Base-by-base conservation (phyloP, 2,888 invertebrate genomes). In the Acanthosepion lycidas region DNA sequence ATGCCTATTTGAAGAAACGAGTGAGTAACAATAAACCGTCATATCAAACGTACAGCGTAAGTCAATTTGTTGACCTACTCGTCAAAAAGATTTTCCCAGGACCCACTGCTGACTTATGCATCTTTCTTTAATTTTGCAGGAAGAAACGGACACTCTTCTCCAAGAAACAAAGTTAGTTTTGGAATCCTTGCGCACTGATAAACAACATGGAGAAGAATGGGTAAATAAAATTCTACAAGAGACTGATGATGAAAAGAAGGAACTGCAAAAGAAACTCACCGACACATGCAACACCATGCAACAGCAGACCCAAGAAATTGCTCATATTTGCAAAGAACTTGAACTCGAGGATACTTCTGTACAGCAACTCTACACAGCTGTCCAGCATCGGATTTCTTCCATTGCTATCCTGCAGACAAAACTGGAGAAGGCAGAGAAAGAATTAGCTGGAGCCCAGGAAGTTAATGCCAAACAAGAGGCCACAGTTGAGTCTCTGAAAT, bases 401-500 rank as follows among this genome's bases (percentile, higher is more conserved):
- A 53, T 93, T 20, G 18, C 49, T 51, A 28, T 53, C 8, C 49
- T 95, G 94, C 92, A 94, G 64, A 93, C 95, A 91, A 95, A 96
- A 94, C 94, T 95, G 55, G 94, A 94, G 51, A 59, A 94, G 78
- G 94, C 95, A 15, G 95, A 95, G n/a, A 94, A 95, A 92, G 94
- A 95, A 42, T 95, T 95, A 28, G 51, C 92, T 20, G 95, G 95
- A 59, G 93, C 92, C 9, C 94, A 95, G 20, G 95, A 94, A n/a
- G 94, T 95, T 28, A 78, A 94, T 6, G 94, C 94, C 98, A 98
- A 98, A 98, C 55, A 94, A 2, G 94, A 95, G 64, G 95, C 94
- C 64, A 95, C 95, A 78, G 59, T 94, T 48, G 94, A 94, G 28
- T 95, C 95, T 20, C 48, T 95, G 23, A 95, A 95, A 5, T 92